Base-by-base conservation (phyloP, 1,140 invertebrate species). In the Steinernema khuongi region DNA sequence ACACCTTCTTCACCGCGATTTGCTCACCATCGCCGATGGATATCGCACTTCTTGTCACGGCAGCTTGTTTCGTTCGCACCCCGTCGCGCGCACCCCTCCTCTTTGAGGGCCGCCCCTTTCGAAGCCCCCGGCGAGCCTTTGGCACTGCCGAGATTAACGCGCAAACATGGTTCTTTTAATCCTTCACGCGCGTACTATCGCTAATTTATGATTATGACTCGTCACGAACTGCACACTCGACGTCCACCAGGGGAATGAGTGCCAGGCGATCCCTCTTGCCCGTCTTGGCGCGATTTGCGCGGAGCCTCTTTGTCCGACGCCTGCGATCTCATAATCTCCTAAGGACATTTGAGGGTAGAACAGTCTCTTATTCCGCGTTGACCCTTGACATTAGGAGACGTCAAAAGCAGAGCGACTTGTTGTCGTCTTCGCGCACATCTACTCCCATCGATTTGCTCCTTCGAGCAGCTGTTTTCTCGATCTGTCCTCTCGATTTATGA, bases 131-230 rank as follows among this genome's bases (percentile, higher is more conserved):
- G 50, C 36, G n/a, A n/a, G n/a, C 50, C 26, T 60, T 26, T 11
- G 4, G 50, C 22, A 26, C 11, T 60, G 14, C 50, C 50, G 50
- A 60, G 50, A 60, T 60, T 60, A 26, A 22, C 50, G 50, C 19
- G 4, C 11, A 60, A n/a, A 26, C 2, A 26, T 60, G 50, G 50
- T 60, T 60, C 50, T 60, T 60, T 60, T 60, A 60, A 60, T 60
- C 50, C 50, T n/a, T 22, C 26, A n/a, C 50, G 50, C 26, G 50
- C 26, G 50, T 60, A 60, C 50, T 60, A n/a, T 22, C 50, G 26
- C 26, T 4, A 60, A 60, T 60, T 60, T 60, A 60, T 60, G 50
- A 60, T 60, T 60, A 60, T 60, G 50, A n/a, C 50, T 60, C 50
- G n/a, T n/a, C n/a, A n/a, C n/a, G n/a, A n/a, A n/a, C 19, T 60